A percentile compares a stretch with the other conserved stretches of the same genome.
These are phyloP conservation scores for Grammomys surdaster DNA, from an alignment of 2,113 vertebrate species.

Conservation along the genomic window DNA sequence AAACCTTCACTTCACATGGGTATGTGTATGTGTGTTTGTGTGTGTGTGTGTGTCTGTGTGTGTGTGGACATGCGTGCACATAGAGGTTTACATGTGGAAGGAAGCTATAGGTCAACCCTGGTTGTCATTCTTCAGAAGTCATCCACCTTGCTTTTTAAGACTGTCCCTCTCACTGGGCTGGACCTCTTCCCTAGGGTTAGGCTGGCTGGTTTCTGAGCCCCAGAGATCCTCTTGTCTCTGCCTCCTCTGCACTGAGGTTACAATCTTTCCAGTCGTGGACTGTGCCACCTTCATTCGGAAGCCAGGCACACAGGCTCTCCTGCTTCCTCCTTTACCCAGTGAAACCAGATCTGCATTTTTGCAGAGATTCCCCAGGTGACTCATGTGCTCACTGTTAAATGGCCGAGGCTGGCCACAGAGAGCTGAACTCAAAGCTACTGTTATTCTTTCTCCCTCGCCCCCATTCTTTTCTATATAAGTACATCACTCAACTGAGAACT, in stretches of 20 bases:
- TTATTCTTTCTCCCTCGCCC: not conserved
- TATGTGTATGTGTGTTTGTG: not conserved
- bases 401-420: not conserved
- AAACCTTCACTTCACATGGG: not conserved
- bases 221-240: not conserved
- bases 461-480: not conserved
- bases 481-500: not conserved
- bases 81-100: not conserved
- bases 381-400: not conserved
- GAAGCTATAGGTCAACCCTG: not conserved
- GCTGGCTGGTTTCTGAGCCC: not conserved
- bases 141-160: not conserved
- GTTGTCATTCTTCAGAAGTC: too few relatives aligned
- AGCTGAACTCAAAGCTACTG: not conserved
- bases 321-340: not conserved
- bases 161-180: not conserved
- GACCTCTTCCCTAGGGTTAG: not conserved
- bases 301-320: not conserved
- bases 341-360: not conserved
- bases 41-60: not conserved
- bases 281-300: not conserved
- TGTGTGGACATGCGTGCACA: not conserved
- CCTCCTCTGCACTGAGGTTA: too few relatives aligned
- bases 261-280: not conserved
- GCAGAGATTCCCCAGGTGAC: not conserved